Conservation (phyloP, 2,888 invertebrate species). For the Aleiodes testaceus region DNA sequence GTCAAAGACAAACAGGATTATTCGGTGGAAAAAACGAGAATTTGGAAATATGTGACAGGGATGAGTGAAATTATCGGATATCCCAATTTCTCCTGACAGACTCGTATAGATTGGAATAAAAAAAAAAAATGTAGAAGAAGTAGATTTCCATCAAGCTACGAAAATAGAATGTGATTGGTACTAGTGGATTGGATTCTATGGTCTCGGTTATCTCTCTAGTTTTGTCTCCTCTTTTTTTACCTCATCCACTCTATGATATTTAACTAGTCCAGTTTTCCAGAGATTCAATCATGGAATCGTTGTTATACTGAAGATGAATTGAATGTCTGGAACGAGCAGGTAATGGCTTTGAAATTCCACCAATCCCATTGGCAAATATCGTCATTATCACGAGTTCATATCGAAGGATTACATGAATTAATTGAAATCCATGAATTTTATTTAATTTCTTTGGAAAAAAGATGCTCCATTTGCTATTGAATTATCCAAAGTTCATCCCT, state of each 20-base stretch:
- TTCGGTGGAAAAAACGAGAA: neutral
- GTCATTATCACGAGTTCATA: neutral
- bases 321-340: conserved; percentile 4
- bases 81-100: neutral
- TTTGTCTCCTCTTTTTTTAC: neutral
- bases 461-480: neutral
- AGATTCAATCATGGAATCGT: conserved; percentile 35
- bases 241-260: conserved; percentile 33
- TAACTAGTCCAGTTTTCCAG: conserved; percentile 34
- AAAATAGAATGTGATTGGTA: conserved; percentile 43
- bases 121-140: conserved; percentile 18
- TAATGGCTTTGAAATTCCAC: conserved; percentile 26
- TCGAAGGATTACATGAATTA: neutral
- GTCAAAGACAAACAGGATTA: neutral
- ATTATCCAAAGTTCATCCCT: neutral
- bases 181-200: conserved; percentile 21
- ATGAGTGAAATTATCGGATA: conserved; percentile 4
- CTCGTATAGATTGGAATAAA: neutral
- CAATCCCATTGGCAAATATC: conserved; percentile 20
- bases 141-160: conserved; percentile 33
- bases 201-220: neutral
- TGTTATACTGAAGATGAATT: conserved; percentile 3
- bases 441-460: neutral
- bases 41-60: neutral
- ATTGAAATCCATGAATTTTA: neutral